These are phyloP conservation scores for Microcebus murinus DNA, from an alignment of 2,113 vertebrate species.

Conservation along the genomic window DNA sequence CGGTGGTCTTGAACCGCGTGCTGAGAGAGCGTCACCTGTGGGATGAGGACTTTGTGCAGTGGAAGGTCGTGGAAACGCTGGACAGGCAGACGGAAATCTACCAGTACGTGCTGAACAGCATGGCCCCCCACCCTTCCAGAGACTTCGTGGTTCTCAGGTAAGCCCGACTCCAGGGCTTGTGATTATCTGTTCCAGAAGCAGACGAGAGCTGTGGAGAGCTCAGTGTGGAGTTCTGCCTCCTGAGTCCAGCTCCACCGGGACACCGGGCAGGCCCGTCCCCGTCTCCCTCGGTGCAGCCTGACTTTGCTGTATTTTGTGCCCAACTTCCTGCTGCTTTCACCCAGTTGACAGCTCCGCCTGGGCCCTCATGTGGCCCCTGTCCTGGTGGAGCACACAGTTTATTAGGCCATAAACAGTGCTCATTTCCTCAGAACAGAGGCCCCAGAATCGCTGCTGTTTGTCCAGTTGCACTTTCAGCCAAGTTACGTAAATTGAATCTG, in stretches of 20 bases:
- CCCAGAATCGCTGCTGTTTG: constrained; percentile 66
- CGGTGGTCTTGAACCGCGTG: constrained; percentile 95
- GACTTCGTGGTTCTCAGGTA: constrained; percentile 97
- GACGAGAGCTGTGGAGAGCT: background rate
- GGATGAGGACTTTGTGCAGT: constrained; percentile 97
- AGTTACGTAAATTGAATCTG: constrained; percentile 67
- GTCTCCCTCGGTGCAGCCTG: constrained; percentile 66
- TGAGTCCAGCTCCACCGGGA: fast-evolving
- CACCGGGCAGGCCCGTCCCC: constrained; percentile 47
- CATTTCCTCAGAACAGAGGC: constrained; percentile 74
- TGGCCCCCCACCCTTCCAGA: constrained; percentile 96
- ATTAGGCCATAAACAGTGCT: constrained; percentile 73
- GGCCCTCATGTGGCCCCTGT: background rate
- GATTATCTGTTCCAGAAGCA: background rate
- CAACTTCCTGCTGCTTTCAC: background rate
- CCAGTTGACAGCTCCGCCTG: background rate
- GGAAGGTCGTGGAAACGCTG: constrained; percentile 95
- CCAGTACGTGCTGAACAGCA: constrained; percentile 94
- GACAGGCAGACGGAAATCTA: constrained; percentile 97
- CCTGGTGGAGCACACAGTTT: constrained; percentile 33
- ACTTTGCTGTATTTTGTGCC: background rate
- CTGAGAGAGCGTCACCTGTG: constrained; percentile 97
- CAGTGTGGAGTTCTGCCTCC: background rate
- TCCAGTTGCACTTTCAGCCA: constrained; percentile 75
- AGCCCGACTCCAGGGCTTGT: constrained; percentile 27